phyloP scores from a whole-genome alignment of 2,113 vertebrate genomes.

The Melanerpes formicivorus region DNA sequence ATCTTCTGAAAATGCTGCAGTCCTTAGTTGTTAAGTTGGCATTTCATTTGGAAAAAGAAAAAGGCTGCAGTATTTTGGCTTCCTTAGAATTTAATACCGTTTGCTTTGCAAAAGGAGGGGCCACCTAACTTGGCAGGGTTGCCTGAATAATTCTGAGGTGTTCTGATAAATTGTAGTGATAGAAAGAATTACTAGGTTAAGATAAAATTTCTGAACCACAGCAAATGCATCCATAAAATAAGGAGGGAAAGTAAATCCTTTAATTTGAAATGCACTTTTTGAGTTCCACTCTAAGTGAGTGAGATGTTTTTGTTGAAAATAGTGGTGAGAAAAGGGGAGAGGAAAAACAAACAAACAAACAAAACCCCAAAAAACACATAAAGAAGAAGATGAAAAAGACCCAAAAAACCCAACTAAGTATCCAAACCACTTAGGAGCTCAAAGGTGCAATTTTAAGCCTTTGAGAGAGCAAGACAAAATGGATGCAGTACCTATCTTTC shows the following conservation, averaged over 20 bases:
- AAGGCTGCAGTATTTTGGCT: background rate
- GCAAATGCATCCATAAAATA: constrained; percentile 10
- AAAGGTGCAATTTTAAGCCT: constrained; percentile 9
- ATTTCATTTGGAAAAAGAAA: background rate
- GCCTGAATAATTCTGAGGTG: background rate
- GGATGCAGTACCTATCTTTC: background rate
- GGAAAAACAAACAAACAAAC: background rate
- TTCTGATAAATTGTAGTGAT: background rate
- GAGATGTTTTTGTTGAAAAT: background rate
- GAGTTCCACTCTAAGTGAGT: constrained; percentile 9
- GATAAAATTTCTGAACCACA: background rate
- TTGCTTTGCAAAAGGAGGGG: constrained; percentile 1
- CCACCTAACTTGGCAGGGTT: background rate
- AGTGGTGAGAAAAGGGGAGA: fast-evolving
- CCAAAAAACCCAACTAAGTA: background rate
- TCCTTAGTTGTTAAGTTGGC: background rate
- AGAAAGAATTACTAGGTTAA: background rate
- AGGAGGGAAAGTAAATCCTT: background rate
- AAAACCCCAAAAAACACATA: no score
- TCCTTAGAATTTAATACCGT: background rate
- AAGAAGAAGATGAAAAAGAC: no score
- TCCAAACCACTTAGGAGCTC: background rate
- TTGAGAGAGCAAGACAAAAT: background rate
- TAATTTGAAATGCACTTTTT: constrained; percentile 64
- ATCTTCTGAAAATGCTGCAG: background rate